phyloP scores from a whole-genome alignment of 2,888 invertebrate genomes.

The Caenorhabditis wallacei region DNA sequence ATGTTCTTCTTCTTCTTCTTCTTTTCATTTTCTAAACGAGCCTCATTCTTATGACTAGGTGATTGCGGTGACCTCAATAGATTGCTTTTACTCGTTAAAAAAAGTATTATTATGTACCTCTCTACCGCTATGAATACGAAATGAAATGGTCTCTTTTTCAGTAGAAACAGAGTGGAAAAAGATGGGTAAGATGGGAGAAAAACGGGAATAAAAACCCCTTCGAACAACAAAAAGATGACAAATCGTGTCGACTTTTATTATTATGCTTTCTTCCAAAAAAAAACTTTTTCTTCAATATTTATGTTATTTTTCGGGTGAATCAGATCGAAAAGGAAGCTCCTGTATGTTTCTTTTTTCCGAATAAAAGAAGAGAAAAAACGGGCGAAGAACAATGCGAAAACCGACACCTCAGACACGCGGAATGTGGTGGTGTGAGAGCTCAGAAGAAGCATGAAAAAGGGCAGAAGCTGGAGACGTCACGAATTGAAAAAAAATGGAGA shows the following conservation, averaged over 20 bases:
- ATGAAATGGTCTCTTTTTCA: neutral
- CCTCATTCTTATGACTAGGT: conserved; percentile 44
- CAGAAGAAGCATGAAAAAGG: neutral
- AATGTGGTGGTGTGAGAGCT: conserved; percentile 53
- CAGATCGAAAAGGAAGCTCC: conserved; percentile 30
- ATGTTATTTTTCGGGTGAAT: conserved; percentile 32
- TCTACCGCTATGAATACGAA: conserved; percentile 22
- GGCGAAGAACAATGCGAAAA: conserved; percentile 42
- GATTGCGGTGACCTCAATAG: conserved; percentile 37
- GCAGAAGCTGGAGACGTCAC: conserved; percentile 37
- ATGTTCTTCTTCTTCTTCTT: too few relatives aligned
- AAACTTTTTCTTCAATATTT: neutral
- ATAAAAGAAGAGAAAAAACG: neutral
- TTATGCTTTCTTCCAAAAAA: neutral
- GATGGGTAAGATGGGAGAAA: conserved; percentile 3
- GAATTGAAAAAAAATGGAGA: too few relatives aligned
- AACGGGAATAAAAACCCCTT: too few relatives aligned
- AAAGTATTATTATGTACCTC: conserved; percentile 20
- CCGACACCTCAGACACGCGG: conserved; percentile 51
- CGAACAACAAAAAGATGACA: conserved; percentile 36
- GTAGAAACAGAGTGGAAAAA: neutral
- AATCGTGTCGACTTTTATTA: conserved; percentile 28
- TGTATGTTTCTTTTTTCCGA: conserved; percentile 35
- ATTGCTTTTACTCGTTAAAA: conserved; percentile 33
- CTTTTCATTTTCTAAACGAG: too few relatives aligned